phyloP scores from a whole-genome alignment of 2,797 vertebrate genomes.

The Centroberyx gerrardi region DNA sequence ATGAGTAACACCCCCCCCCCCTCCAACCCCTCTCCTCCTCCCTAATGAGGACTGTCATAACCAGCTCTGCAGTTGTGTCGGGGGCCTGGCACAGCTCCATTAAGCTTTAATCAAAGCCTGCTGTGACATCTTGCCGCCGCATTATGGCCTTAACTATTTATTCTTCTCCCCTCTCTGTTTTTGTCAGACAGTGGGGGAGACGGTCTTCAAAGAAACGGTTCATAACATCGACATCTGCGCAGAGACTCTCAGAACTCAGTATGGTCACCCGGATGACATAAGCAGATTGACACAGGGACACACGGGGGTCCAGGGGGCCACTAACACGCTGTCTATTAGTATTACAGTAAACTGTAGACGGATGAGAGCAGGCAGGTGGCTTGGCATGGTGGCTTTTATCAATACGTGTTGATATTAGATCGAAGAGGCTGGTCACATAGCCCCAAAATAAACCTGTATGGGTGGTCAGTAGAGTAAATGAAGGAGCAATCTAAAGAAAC shows the following conservation, averaged over 20 bases:
- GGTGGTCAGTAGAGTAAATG: conserved; percentile 4
- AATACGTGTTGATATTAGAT: background rate
- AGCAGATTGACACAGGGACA: background rate
- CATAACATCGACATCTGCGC: conserved; percentile 47
- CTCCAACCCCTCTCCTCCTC: background rate
- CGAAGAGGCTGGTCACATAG: background rate
- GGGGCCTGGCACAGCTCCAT: background rate
- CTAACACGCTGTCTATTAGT: background rate
- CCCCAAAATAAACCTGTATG: background rate
- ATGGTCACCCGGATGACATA: conserved; percentile 3
- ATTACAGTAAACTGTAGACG: conserved; percentile 12
- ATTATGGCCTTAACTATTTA: conserved; percentile 37
- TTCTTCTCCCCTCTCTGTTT: conserved; percentile 36
- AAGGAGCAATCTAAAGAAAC: background rate
- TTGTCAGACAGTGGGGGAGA: conserved; percentile 52
- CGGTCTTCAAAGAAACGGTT: conserved; percentile 65
- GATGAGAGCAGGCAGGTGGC: background rate
- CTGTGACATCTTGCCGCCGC: conserved; percentile 12
- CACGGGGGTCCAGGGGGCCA: background rate
- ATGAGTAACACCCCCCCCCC: background rate
- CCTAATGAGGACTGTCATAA: background rate
- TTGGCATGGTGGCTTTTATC: background rate
- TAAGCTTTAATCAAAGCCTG: conserved; percentile 47
- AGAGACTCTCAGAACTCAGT: conserved; percentile 52
- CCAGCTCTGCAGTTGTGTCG: conserved; percentile 7